These are phyloP conservation scores for Parazoanthus atlanticus DNA, from an alignment of 92 coral and sea anemone genomes.

Conservation along the genomic window DNA sequence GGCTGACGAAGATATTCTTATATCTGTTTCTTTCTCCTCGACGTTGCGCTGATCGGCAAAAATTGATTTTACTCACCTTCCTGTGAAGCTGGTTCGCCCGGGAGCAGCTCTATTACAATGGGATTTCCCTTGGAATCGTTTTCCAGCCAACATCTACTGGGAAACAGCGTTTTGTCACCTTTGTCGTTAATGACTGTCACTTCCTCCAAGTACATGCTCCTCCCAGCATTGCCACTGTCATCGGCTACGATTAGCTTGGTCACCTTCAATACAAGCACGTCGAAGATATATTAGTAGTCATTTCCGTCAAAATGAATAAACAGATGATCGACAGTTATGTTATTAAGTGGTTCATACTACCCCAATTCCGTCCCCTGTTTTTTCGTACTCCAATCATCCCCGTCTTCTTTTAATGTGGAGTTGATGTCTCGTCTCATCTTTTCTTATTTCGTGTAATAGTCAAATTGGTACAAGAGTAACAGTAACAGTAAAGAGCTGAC, in stretches of 20 bases:
- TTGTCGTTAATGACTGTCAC: conserved; percentile 67
- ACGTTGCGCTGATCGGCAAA: too few relatives aligned
- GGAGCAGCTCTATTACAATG: conserved; percentile 65
- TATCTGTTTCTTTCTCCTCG: too few relatives aligned
- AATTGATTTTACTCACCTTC: conserved; percentile 51
- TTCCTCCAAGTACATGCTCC: conserved; percentile 73
- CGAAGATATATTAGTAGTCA: neutral
- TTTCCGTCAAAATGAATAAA: neutral
- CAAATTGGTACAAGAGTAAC: too few relatives aligned
- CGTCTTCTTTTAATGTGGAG: too few relatives aligned
- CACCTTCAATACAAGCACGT: conserved; percentile 49
- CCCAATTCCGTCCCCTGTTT: too few relatives aligned
- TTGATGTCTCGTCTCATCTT: too few relatives aligned
- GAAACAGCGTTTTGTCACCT: conserved; percentile 75
- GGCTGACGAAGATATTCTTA: too few relatives aligned
- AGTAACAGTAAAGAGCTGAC: too few relatives aligned
- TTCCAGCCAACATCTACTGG: conserved; percentile 83
- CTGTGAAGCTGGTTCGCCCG: conserved; percentile 74
- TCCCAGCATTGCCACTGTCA: conserved; percentile 66
- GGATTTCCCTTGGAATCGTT: conserved; percentile 57
- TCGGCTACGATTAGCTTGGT: conserved; percentile 77
- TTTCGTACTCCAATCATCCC: too few relatives aligned
- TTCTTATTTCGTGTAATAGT: too few relatives aligned
- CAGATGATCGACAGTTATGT: neutral
- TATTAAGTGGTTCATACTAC: neutral